Conservation (phyloP, 2,888 invertebrate species). For the Prosopocoilus inquinatus region DNA sequence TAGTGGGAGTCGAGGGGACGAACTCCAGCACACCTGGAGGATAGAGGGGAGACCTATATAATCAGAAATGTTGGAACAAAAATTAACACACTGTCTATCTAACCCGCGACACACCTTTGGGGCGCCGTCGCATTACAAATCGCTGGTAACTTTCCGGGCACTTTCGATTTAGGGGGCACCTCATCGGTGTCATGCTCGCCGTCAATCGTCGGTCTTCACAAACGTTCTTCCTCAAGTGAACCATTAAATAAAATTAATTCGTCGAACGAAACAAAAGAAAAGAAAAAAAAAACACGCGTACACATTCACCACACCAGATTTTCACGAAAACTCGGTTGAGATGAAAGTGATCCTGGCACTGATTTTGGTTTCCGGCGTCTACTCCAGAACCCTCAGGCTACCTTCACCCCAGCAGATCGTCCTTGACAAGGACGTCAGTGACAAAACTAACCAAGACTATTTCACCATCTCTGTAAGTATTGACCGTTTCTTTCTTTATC, state of each 20-base stretch:
- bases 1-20: slow-evolving; percentile 23
- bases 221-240: no score
- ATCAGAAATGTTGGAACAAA: slow-evolving; percentile 27
- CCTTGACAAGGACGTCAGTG: slow-evolving; percentile 24
- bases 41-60: slow-evolving; percentile 30
- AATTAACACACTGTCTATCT: slow-evolving; percentile 29
- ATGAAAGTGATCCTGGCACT: slow-evolving; percentile 31
- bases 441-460: slow-evolving; percentile 23
- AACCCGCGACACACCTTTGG: slow-evolving; percentile 21
- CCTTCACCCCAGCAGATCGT: slow-evolving; percentile 4
- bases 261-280: no score
- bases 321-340: slow-evolving; percentile 7
- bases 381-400: slow-evolving; percentile 19
- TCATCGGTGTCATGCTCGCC: neutral
- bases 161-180: slow-evolving; percentile 21
- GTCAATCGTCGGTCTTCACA: no score
- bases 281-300: no score
- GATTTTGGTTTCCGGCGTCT: slow-evolving; percentile 28
- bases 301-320: no score
- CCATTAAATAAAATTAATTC: no score
- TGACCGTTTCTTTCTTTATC: slow-evolving; percentile 2
- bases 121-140: slow-evolving; percentile 14
- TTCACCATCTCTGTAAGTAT: slow-evolving; percentile 8
- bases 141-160: slow-evolving; percentile 21
- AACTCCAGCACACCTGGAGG: slow-evolving; percentile 25